phyloP scores from a whole-genome alignment of 2,113 vertebrate genomes.

The Oncorhynchus masou region DNA sequence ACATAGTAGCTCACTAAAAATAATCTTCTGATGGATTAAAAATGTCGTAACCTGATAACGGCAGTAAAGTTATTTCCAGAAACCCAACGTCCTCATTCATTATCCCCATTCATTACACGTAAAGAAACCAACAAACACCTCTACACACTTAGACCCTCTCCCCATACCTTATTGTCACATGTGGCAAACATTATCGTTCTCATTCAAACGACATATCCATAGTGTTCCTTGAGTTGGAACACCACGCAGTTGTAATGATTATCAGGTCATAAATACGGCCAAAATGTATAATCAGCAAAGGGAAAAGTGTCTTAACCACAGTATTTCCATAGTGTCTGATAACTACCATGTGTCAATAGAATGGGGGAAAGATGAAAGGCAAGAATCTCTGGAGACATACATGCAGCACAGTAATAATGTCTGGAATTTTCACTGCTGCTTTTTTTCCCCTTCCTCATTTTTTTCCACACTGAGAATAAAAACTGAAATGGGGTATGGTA shows the following conservation, averaged over 20 bases:
- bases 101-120: too few relatives aligned
- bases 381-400: slow-evolving; percentile 51
- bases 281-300: neutral
- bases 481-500: slow-evolving; percentile 46
- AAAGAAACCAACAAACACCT: neutral
- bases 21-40: slow-evolving; percentile 45
- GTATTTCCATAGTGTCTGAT: slow-evolving; percentile 67
- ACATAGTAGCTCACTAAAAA: slow-evolving; percentile 40
- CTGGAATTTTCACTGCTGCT: slow-evolving; percentile 63
- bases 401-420: slow-evolving; percentile 57
- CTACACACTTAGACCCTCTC: slow-evolving; percentile 1
- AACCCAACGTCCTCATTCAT: too few relatives aligned
- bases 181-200: slow-evolving; percentile 47
- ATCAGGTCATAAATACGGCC: slow-evolving; percentile 62
- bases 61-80: neutral
- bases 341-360: slow-evolving; percentile 69
- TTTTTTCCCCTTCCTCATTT: slow-evolving; percentile 27
- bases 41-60: slow-evolving; percentile 36
- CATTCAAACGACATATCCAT: slow-evolving; percentile 29
- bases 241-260: slow-evolving; percentile 49
- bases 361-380: slow-evolving; percentile 63
- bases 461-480: slow-evolving; percentile 22
- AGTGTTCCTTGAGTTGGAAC: slow-evolving; percentile 37
- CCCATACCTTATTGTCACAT: slow-evolving; percentile 42
- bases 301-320: slow-evolving; percentile 60